Base-by-base conservation (phyloP, 2,113 vertebrate genomes). In the Micromys minutus region DNA sequence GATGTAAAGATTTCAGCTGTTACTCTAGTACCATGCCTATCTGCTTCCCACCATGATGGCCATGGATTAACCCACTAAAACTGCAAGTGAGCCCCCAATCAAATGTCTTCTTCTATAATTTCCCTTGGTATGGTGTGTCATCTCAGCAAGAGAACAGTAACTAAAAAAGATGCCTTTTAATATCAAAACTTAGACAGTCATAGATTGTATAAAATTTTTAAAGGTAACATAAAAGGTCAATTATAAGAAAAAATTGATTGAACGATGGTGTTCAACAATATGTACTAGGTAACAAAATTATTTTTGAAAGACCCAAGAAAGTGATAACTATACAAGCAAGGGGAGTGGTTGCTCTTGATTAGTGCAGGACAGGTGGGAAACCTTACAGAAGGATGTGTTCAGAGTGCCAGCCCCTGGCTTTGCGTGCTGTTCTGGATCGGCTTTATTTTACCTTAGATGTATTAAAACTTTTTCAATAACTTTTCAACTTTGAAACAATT, bases 261-360 rank as follows among this genome's bases (percentile, higher is more conserved):
- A 84, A 89, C 15, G 6, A 5, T n/a, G 57, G 29, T 61, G 15
- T 17, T 50, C 15, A 24, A 84, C 61, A 29, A 74, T 61, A 16
- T 36, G 71, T 36, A 47, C 5, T 12, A 3, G 57, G 24, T 67
- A 90, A 67, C 45, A 63, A 11, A 84, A 31, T 31, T 63, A 84
- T 84, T 63, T 93, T 87, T 47, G n/a, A 29, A 87, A 94, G 86
- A 50, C n/a, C 75, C 55, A 61, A 61, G 74, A 61, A 22, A 65
- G 45, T 45, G 7, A 39, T 17, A 57, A 29, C 94, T 50, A 0
- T 47, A 17, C 63, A 55, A 42, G 29, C 29, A 36, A 95, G 59
- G 15, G 72, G 31, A 88, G 36, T 3, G 7, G 34, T 39, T 52
- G 36, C 34, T 79, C 65, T n/a, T 55, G 45, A 3, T 13, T 19